Evolutionary conservation across 2,888 invertebrate genomes (phyloP), one percentile per base, ranked within the genome.

Genomic region (Neoascia interrupta): DNA sequence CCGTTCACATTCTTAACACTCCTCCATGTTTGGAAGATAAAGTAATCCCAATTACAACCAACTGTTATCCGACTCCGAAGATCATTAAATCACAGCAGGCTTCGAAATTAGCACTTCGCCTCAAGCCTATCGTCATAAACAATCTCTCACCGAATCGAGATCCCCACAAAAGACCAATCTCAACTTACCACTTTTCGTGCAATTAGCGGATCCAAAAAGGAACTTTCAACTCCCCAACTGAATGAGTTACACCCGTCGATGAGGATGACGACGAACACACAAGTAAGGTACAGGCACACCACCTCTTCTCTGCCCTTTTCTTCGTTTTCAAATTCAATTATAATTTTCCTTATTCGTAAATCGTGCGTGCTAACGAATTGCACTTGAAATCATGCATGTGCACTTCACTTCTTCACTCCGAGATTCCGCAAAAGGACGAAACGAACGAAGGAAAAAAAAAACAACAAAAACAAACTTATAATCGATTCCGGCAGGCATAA

Each of bases 301-400:
- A 21, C 13, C 15, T 26, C 34, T 21, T 19, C 28, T 49, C 21
- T 34, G 16, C 43, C n/a, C n/a, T n/a, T 61, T 15, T 37, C 36
- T 31, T 56, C 47, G 31, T 68, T 56, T 56, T 28, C 54, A 18
- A 72, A 79, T 79, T 79, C 72, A 72, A 79, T 66, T 79, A 66
- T 31, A 54, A 76, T 70, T n/a, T n/a, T 76, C 70, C 51, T 70
- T 72, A 60, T 70, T 60, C 53, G 63, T 76, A 76, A 64, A 64
- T 69, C 75, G 69, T 70, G 64, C 70, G 70, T 64, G 63, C 56
- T 51, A 31, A 58, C 37, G 51, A 58, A 53, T 47, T 70, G 66
- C 79, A 79, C 72, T 79, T 63, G 43, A 79, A 73, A 72, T 36
- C 61, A 49, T 79, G 66, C 79, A 72, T 60, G 61, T 69, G 56